These are phyloP conservation scores for Castor canadensis DNA, from an alignment of 2,113 vertebrate genomes.

Conservation along the genomic window DNA sequence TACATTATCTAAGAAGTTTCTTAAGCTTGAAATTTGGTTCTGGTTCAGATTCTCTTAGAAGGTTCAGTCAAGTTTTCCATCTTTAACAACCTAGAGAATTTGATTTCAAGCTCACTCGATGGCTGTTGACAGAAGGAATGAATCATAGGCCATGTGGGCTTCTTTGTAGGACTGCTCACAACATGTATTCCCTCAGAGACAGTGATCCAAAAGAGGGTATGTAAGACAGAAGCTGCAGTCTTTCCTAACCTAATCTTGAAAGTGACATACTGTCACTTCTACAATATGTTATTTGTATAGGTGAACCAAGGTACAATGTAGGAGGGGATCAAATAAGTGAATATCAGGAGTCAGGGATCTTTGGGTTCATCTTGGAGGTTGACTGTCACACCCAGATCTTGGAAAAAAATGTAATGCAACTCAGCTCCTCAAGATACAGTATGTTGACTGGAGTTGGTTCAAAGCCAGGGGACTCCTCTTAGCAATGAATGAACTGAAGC, in stretches of 20 bases:
- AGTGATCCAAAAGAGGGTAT: not conserved
- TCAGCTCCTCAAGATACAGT: not conserved
- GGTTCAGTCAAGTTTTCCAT: not conserved
- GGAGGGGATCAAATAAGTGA: not conserved
- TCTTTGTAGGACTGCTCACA: not conserved
- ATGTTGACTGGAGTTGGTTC: not conserved
- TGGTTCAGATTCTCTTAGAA: not conserved
- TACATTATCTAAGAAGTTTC: not conserved
- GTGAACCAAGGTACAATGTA: not conserved
- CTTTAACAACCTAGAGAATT: not conserved
- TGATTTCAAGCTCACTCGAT: not conserved
- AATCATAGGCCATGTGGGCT: not conserved
- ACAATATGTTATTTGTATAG: not conserved
- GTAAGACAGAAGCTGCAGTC: not conserved
- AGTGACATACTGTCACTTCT: not conserved
- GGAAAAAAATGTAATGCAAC: not conserved
- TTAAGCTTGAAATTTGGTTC: not conserved
- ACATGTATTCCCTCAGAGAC: not conserved
- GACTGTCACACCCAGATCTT: not conserved
- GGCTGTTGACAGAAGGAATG: not conserved
- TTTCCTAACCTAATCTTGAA: slow-evolving; percentile 29
- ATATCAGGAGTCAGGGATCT: not conserved
- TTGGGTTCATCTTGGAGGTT: not conserved
- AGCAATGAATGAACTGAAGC: not conserved
- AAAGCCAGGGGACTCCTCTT: not conserved